Conservation (phyloP, 1,140 invertebrate genomes). For the Drosophila azteca region DNA sequence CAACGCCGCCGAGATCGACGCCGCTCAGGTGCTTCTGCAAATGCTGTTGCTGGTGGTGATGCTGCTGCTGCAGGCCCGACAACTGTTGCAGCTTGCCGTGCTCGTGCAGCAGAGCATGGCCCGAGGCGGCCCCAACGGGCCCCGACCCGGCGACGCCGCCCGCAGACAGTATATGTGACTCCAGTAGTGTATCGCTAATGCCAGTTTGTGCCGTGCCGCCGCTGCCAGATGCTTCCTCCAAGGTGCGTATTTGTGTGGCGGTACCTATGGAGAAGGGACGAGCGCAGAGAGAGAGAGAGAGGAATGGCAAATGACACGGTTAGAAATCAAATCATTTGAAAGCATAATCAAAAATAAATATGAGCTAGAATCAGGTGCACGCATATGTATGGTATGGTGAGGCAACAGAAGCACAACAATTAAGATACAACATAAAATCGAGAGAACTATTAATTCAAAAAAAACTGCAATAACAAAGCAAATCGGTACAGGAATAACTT, state of each 20-base stretch:
- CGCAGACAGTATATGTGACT: constrained; percentile 38
- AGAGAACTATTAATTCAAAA: constrained; percentile 17
- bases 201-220: constrained; percentile 38
- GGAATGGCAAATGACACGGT: constrained; percentile 50
- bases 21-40: constrained; percentile 47
- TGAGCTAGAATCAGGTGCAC: constrained; percentile 25
- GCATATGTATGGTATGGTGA: constrained; percentile 8
- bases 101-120: constrained; percentile 28
- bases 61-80: constrained; percentile 46
- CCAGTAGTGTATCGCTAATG: constrained; percentile 53
- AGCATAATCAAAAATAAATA: constrained; percentile 27
- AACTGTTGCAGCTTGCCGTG: constrained; percentile 29
- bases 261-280: constrained; percentile 64
- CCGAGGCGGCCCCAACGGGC: constrained; percentile 30
- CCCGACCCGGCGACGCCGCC: constrained; percentile 22
- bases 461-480: constrained; percentile 42
- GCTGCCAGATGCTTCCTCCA: constrained; percentile 52
- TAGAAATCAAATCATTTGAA: constrained; percentile 44
- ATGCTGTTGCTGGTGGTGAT: constrained; percentile 52
- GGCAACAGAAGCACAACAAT: constrained; percentile 56
- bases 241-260: constrained; percentile 66
- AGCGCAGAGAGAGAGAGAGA: constrained; percentile 45
- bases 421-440: constrained; percentile 46
- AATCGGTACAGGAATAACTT: constrained; percentile 1
- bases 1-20: constrained; percentile 22